A percentile compares a stretch with the other conserved stretches of the same genome.
These are phyloP conservation scores for Porites divaricata DNA, from an alignment of 92 coral and sea anemone genomes.

Conservation along the genomic window DNA sequence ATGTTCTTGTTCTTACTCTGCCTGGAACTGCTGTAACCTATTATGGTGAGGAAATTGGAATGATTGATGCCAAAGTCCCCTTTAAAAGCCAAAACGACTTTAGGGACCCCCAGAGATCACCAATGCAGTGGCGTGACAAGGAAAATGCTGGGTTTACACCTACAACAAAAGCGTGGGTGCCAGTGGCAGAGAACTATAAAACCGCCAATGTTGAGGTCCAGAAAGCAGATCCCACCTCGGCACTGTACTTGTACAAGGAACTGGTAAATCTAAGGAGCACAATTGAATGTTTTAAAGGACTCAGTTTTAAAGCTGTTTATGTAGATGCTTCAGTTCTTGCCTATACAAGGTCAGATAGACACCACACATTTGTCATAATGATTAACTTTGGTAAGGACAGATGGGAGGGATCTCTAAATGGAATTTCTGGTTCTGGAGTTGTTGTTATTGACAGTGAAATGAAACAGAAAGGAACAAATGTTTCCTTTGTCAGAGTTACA, in stretches of 20 bases:
- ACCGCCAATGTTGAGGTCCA: constrained; percentile 66
- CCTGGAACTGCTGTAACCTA: constrained; percentile 94
- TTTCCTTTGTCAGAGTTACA: constrained; percentile 35
- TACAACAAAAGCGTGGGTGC: constrained; percentile 65
- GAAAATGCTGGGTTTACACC: constrained; percentile 66
- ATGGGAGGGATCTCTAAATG: constrained; percentile 53
- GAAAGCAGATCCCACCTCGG: constrained; percentile 56
- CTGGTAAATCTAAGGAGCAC: constrained; percentile 64
- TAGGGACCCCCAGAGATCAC: constrained; percentile 79
- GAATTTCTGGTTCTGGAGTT: constrained; percentile 55
- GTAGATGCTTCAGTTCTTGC: constrained; percentile 70
- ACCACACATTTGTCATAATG: constrained; percentile 53
- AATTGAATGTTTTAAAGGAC: constrained; percentile 57
- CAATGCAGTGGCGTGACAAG: constrained; percentile 75
- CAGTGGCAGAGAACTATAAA: constrained; percentile 42
- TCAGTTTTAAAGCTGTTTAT: constrained; percentile 64
- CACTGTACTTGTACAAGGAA: constrained; percentile 59
- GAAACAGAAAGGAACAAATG: constrained; percentile 42
- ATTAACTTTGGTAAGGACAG: constrained; percentile 76
- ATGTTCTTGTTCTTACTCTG: constrained; percentile 77
- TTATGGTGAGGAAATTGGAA: constrained; percentile 97
- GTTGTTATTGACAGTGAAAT: constrained; percentile 78
- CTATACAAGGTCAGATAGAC: constrained; percentile 57
- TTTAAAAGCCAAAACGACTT: constrained; percentile 43
- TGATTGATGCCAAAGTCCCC: constrained; percentile 69